Base-by-base conservation (phyloP, 92 coral and sea anemone genomes). In the Palythoa caribaeorum region DNA sequence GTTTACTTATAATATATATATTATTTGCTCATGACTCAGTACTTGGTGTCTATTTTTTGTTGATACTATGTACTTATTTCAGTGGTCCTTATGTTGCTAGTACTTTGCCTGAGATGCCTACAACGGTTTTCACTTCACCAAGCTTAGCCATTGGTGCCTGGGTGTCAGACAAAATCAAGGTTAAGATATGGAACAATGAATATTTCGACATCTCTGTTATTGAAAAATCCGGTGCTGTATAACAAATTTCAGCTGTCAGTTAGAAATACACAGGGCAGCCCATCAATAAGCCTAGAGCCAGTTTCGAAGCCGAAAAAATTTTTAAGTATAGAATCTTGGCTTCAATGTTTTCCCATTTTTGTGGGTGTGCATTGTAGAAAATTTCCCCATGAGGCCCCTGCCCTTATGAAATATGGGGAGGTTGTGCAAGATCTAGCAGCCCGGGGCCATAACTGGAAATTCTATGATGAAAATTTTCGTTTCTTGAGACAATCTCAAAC, bases 391-490 rank as follows among this genome's bases (percentile, higher is more conserved):
- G 91, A 91, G 91, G 91, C 94, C 57, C 89, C 93, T 37, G 77
- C 80, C 83, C 83, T 87, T 66, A 91, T 91, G 93, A 91, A 91
- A 57, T 91, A 88, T 76, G 92, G 94, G 85, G 89, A 79, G 51
- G 80, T 88, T 12, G 79, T 91, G 21, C 94, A 84, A 68, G 94
- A 92, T 66, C 66, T 92, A 71, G 94, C 92, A 77, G 84, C 16
- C 13, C 70, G 88, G 57, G 91, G 94, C 35, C 89, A 88, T 47
- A 88, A 88, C 70, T 28, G 28, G 28, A 28, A 28, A 0, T 28
- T 28, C 28, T 28, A 28, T 28, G 28, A 28, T 28, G 28, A 88
- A 44, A 81, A 91, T 74, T 91, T 91, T 87, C 88, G 91, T 14
- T 88, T 75, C 59, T 59, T 88, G 28, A 28, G 28, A 28, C 28